A percentile compares a stretch with the other conserved stretches of the same genome.
Conservation (phyloP, 2,113 vertebrate genomes). For the Varanus komodoensis region DNA sequence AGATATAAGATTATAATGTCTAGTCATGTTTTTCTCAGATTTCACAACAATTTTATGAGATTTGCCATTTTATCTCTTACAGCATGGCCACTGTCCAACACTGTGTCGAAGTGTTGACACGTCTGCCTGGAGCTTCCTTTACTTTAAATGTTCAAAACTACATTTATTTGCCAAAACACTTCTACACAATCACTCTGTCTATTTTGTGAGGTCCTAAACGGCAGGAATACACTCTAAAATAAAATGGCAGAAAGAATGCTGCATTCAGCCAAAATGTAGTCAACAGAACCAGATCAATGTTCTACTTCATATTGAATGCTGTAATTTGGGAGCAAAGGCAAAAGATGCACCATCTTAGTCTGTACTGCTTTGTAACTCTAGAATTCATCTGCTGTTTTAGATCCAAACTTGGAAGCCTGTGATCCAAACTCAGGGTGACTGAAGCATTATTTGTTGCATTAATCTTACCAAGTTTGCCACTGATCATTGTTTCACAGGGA, state of each 20-base stretch:
- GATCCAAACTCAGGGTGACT: no score
- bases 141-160: not conserved
- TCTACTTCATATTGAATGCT: not conserved
- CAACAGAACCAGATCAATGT: not conserved
- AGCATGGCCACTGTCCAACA: not conserved
- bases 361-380: not conserved
- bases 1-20: no score
- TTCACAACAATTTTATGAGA: not conserved
- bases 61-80: not conserved
- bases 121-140: not conserved
- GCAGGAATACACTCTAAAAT: not conserved
- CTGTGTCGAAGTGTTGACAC: no score
- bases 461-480: no score
- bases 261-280: no score
- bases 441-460: no score
- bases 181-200: not conserved
- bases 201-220: not conserved
- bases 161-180: not conserved
- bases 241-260: not conserved
- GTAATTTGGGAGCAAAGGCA: not conserved
- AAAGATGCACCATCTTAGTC: not conserved
- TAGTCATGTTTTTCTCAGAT: not conserved
- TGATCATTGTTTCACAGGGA: no score
- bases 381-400: not conserved
- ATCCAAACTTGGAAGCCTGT: not conserved